phyloP scores from a whole-genome alignment of 2,797 vertebrate genomes.

The Poeciliopsis paucimaculata region DNA sequence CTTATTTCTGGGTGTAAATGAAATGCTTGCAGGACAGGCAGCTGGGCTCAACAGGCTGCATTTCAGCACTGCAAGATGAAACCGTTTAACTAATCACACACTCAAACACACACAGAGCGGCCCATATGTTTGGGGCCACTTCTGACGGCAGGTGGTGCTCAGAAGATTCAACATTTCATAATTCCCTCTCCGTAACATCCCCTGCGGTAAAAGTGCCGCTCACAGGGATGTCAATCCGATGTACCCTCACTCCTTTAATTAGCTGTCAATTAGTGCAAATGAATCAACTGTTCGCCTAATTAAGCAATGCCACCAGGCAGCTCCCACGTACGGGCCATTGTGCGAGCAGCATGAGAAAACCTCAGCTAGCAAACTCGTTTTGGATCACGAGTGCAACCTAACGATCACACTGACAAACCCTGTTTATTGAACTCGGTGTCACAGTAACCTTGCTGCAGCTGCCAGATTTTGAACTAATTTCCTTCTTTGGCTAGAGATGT shows the following conservation, averaged over 20 bases:
- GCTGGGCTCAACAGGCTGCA: constrained; percentile 57
- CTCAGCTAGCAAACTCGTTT: constrained; percentile 91
- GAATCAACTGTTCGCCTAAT: constrained; percentile 99
- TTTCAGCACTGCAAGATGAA: constrained; percentile 51
- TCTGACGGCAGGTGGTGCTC: constrained; percentile 60
- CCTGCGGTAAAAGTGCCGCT: constrained; percentile 74
- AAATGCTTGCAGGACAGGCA: constrained; percentile 23
- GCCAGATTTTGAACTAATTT: background rate
- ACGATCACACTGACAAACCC: constrained; percentile 69
- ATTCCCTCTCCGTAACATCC: constrained; percentile 69
- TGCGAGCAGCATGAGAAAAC: constrained; percentile 93
- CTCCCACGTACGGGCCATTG: constrained; percentile 90
- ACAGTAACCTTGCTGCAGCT: background rate
- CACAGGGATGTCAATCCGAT: constrained; percentile 89
- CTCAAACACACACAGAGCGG: constrained; percentile 9
- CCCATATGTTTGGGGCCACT: constrained; percentile 59
- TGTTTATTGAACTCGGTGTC: constrained; percentile 24
- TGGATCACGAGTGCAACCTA: constrained; percentile 85
- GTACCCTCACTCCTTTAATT: constrained; percentile 94
- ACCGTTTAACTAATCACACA: constrained; percentile 30
- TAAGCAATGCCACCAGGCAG: constrained; percentile 96
- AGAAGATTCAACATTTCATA: constrained; percentile 56
- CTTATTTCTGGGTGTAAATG: constrained; percentile 6
- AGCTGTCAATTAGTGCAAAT: constrained; percentile 99
- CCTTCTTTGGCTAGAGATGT: background rate